A percentile compares a stretch with the other conserved stretches of the same genome.
These are phyloP conservation scores for Psittacula echo DNA, from an alignment of 2,797 vertebrate species.

Conservation along the genomic window DNA sequence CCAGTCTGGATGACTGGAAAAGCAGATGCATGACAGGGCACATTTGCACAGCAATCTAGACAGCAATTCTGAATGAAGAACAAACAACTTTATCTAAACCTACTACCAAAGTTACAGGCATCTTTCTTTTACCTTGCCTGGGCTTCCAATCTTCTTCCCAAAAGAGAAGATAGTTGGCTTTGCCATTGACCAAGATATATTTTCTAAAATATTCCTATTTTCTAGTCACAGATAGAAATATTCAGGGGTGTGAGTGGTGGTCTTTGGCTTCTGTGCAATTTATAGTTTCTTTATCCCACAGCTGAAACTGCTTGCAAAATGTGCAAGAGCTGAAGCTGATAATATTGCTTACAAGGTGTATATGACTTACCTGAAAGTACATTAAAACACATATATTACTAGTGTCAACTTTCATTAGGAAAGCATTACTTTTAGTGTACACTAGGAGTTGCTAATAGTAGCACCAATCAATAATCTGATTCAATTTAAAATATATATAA, in stretches of 20 bases:
- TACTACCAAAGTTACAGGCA: neutral
- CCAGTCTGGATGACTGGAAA: neutral
- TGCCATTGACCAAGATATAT: neutral
- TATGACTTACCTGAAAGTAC: neutral
- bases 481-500: neutral
- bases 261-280: neutral
- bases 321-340: neutral
- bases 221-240: neutral
- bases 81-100: neutral
- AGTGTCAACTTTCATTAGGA: neutral
- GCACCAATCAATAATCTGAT: neutral
- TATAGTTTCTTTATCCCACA: neutral
- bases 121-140: neutral
- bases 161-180: neutral
- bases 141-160: neutral
- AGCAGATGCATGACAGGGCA: neutral
- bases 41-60: neutral
- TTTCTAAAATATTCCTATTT: neutral
- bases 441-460: neutral
- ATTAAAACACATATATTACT: neutral
- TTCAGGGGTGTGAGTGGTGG: rapidly evolving
- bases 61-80: neutral
- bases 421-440: neutral
- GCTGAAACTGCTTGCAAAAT: neutral
- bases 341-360: neutral